These are phyloP conservation scores for Heterohyrax brucei DNA, from an alignment of 2,797 vertebrate species.

Conservation along the genomic window DNA sequence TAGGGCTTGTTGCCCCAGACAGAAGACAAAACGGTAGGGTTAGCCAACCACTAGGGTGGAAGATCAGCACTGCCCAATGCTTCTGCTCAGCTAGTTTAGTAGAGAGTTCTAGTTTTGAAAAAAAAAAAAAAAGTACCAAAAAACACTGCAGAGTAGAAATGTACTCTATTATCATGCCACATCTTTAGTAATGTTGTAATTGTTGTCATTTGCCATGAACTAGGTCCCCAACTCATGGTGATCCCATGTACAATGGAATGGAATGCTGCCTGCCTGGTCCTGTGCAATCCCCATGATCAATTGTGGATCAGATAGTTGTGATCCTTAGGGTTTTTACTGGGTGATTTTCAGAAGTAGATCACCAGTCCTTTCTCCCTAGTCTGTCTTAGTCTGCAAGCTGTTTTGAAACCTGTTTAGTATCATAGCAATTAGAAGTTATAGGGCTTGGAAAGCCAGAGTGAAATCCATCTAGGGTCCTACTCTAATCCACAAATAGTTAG, in stretches of 20 bases:
- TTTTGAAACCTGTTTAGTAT: background rate
- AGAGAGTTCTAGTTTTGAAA: background rate
- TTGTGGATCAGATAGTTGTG: background rate
- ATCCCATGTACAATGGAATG: no score
- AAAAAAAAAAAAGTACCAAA: background rate
- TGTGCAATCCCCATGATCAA: no score
- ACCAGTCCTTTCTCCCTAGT: background rate
- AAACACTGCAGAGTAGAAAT: background rate
- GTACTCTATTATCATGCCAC: background rate
- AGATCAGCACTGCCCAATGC: background rate
- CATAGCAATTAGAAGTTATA: background rate
- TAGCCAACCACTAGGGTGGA: background rate
- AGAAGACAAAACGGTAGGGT: background rate
- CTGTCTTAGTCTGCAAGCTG: background rate
- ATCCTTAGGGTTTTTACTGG: background rate
- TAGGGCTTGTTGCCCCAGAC: background rate
- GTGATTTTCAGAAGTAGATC: background rate
- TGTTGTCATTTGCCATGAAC: background rate
- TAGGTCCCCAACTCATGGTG: background rate
- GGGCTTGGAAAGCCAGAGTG: background rate
- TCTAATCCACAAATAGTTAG: background rate
- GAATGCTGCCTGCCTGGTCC: no score
- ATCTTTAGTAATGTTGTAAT: background rate
- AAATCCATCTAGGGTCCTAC: background rate
- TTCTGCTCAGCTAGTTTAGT: background rate